phyloP scores from a whole-genome alignment of 2,113 vertebrate genomes.

The Equus quagga region DNA sequence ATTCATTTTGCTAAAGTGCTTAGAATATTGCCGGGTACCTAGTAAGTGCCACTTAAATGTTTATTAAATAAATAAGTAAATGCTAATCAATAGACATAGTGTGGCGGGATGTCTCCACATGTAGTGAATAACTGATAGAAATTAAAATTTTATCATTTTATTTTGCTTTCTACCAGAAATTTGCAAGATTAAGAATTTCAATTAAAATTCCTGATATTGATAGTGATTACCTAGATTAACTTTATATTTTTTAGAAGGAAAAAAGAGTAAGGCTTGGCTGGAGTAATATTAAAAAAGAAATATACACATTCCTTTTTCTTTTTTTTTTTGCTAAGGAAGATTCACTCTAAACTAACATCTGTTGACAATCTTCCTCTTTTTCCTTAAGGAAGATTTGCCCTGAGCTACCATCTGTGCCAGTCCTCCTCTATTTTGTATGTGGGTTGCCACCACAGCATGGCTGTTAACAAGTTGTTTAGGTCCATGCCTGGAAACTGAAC shows the following conservation, averaged over 20 bases:
- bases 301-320: background rate
- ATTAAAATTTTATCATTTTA: background rate
- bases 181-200: background rate
- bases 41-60: background rate
- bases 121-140: background rate
- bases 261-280: background rate
- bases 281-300: background rate
- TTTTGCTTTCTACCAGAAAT: background rate
- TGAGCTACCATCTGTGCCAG: too few species aligned
- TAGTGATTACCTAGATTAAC: background rate
- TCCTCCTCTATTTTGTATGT: too few species aligned
- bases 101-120: background rate
- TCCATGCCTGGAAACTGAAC: too few species aligned
- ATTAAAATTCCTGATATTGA: background rate
- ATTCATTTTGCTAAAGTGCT: background rate
- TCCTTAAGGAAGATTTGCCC: too few species aligned
- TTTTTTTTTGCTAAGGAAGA: too few species aligned
- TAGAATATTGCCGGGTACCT: background rate
- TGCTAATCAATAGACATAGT: background rate
- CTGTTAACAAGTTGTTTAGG: too few species aligned
- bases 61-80: conserved; percentile 45
- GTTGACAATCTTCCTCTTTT: too few species aligned
- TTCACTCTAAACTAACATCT: too few species aligned
- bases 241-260: background rate
- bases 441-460: too few species aligned